A percentile compares a stretch with the other conserved stretches of the same genome.
Evolutionary conservation across 2,888 invertebrate genomes (phyloP).

Genomic region (Scelioninae gen. 1): DNA sequence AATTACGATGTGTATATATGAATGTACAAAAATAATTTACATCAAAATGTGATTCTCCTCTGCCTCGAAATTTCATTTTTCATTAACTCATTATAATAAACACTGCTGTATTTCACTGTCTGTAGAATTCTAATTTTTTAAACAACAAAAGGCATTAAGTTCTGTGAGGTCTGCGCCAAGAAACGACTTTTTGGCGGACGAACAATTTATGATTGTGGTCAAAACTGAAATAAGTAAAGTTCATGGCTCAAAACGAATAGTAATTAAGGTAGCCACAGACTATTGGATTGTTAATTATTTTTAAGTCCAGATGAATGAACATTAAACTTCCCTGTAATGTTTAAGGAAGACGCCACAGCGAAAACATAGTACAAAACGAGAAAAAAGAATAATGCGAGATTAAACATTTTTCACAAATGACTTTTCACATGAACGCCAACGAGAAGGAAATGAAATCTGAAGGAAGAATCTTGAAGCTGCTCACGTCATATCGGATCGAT

Average conservation of each 20-base stretch:
- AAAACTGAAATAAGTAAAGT: conserved; percentile 41
- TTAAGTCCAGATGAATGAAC: conserved; percentile 14
- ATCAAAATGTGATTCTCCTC: not conserved
- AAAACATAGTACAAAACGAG: not conserved
- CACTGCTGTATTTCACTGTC: not conserved
- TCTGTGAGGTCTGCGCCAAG: conserved; percentile 37
- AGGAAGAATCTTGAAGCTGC: conserved; percentile 55
- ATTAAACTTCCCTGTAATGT: conserved; percentile 30
- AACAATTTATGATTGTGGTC: conserved; percentile 42
- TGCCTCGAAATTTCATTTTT: not conserved
- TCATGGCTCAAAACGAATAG: not conserved
- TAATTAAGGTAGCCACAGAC: conserved; percentile 43
- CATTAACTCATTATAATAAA: not conserved
- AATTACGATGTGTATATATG: not conserved
- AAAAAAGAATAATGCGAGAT: conserved; percentile 6
- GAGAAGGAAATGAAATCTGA: conserved; percentile 64
- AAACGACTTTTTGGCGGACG: not conserved
- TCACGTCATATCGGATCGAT: conserved; percentile 66
- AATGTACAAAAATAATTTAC: not conserved
- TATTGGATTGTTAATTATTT: conserved; percentile 49
- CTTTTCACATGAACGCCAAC: conserved; percentile 56
- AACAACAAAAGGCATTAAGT: conserved; percentile 19
- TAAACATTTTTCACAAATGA: conserved; percentile 52
- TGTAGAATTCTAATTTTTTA: conserved; percentile 1
- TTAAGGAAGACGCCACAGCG: conserved; percentile 20